Percentiles rank a stretch among this genome's conserved stretches.
Conservation (phyloP, 37 sponge, comb jelly and placozoan species). For the Spongilla lacustris region DNA sequence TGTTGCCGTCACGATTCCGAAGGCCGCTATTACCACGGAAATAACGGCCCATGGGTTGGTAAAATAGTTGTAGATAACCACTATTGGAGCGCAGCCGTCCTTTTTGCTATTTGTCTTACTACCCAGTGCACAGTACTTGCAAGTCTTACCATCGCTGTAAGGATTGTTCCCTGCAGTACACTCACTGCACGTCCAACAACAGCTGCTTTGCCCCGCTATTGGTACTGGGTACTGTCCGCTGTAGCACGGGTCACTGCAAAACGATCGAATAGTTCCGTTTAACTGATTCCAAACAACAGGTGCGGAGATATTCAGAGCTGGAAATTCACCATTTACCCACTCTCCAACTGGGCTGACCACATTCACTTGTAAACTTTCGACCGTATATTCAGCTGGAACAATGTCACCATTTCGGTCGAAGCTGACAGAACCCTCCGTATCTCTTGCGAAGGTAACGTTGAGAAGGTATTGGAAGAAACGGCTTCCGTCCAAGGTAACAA, state of each 20-base stretch:
- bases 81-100: slow-evolving; percentile 8
- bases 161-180: slow-evolving; percentile 29
- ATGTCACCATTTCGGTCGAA: slow-evolving; percentile 54
- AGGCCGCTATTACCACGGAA: slow-evolving; percentile 20
- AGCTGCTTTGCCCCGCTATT: slow-evolving; percentile 8
- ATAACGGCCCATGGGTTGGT: slow-evolving; percentile 29
- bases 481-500: slow-evolving; percentile 17
- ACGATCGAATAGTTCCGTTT: background rate
- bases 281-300: background rate
- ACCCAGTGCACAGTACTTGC: slow-evolving; percentile 37
- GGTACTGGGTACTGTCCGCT: slow-evolving; percentile 14
- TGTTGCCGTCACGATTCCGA: slow-evolving; percentile 33
- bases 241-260: slow-evolving; percentile 36
- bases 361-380: slow-evolving; percentile 26
- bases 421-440: background rate
- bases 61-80: slow-evolving; percentile 28
- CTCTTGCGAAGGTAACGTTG: slow-evolving; percentile 42
- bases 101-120: slow-evolving; percentile 16
- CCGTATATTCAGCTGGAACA: slow-evolving; percentile 14
- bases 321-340: background rate
- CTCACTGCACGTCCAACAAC: slow-evolving; percentile 51
- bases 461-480: slow-evolving; percentile 31
- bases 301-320: background rate
- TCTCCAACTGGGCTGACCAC: background rate
- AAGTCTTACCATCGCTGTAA: slow-evolving; percentile 6